Base-by-base conservation (phyloP, 92 coral and sea anemone genomes). In the Umimayanthus chanpuru region DNA sequence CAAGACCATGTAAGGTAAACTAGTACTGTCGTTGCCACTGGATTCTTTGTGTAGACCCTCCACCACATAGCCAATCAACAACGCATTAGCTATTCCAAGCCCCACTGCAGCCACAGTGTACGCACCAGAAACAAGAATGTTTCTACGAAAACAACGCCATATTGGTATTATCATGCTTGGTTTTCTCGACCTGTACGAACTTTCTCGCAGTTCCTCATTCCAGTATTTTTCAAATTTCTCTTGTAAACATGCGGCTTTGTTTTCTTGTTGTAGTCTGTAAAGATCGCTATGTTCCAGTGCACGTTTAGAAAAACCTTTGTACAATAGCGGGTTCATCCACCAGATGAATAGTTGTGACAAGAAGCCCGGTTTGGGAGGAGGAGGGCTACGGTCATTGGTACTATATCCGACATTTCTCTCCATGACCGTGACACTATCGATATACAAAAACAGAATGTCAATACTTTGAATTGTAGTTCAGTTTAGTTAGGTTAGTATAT, bases 341-440 rank as follows among this genome's bases (percentile, higher is more conserved):
- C 85, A 80, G 28, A 80, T n/a, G 0, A 80, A 28, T 64, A 80
- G 0, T 30, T 65, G 85, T 21, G 85, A 80, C 44, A 80, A 21
- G 47, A 80, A 80, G 32, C 85, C 73, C 4, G 85, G 85, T 3
- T 80, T 56, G n/a, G 85, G 85, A 7, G 85, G 49, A 10, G 85
- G 49, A 30, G 85, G 73, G 28, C 85, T 55, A 28, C 25, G 25
- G 6, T 30, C 20, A 36, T 56, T 39, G 64, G 0, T 26, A 1
- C 36, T 32, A 28, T 55, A 9, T 29, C 11, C 47, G 14, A 21
- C 6, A 2, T 80, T 44, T 80, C 47, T 16, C n/a, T 50, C 43
- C 68, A 50, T 56, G 2, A 32, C 36, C 11, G 50, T 40, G 80
- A 49, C 12, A 49, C 56, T 68, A 26, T 68, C 30, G 73, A 68